A percentile compares a stretch with the other conserved stretches of the same genome.
Evolutionary conservation across 2,113 vertebrate species (phyloP).

Genomic region (Procavia capensis): DNA sequence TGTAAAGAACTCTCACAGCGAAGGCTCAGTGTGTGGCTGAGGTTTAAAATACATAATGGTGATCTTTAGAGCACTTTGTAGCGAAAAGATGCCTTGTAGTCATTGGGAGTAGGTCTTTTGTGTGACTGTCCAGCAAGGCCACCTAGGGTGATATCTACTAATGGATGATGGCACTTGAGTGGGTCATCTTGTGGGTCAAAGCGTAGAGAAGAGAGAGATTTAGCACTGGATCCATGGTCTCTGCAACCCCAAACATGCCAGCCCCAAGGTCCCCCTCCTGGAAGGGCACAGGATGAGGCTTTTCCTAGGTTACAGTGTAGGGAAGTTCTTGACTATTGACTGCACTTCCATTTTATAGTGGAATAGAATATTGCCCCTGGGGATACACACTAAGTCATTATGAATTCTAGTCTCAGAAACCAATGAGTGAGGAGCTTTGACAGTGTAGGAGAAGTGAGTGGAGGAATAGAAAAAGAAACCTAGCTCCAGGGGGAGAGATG

Average conservation of each 20-base stretch:
- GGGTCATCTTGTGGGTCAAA: background rate
- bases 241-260: rapidly evolving
- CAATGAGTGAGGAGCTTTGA: background rate
- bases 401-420: background rate
- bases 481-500: too few species aligned
- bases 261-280: rapidly evolving
- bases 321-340: rapidly evolving
- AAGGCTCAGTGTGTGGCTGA: background rate
- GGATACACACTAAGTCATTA: rapidly evolving
- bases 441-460: rapidly evolving
- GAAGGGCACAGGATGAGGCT: background rate
- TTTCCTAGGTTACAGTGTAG: rapidly evolving
- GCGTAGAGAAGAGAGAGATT: background rate
- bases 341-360: rapidly evolving
- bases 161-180: background rate
- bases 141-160: background rate
- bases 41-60: background rate
- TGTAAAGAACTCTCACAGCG: rapidly evolving
- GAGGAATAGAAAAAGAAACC: background rate
- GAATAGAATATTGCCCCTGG: rapidly evolving
- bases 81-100: background rate
- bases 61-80: background rate
- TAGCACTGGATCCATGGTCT: background rate
- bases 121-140: background rate
- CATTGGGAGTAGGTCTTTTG: background rate